These are phyloP conservation scores for Pseudoatta argentina DNA, from an alignment of 1,140 invertebrate species.

Conservation along the genomic window DNA sequence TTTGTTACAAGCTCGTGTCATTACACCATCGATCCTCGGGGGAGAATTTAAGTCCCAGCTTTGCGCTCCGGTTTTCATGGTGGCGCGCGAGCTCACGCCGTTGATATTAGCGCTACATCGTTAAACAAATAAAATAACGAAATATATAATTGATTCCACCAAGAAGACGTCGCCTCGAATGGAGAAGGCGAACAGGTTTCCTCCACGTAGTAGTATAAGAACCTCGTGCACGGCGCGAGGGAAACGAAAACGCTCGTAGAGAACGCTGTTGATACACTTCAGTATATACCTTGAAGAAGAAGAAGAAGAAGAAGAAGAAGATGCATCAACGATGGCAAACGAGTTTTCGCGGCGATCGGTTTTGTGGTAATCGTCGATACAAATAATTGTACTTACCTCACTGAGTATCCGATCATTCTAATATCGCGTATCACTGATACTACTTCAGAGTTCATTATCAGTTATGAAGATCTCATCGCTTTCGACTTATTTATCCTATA, in stretches of 20 bases:
- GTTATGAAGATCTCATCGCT: slow-evolving; percentile 22
- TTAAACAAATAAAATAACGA: slow-evolving; percentile 85
- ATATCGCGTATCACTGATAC: slow-evolving; percentile 53
- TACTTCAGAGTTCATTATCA: slow-evolving; percentile 44
- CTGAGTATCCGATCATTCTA: slow-evolving; percentile 19
- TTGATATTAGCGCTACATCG: slow-evolving; percentile 82
- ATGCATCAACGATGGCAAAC: slow-evolving; percentile 63
- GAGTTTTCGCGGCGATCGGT: slow-evolving; percentile 73
- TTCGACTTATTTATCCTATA: slow-evolving; percentile 43
- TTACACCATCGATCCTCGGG: slow-evolving; percentile 36
- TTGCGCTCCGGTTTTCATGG: slow-evolving; percentile 45
- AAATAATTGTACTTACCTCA: slow-evolving; percentile 71
- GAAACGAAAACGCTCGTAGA: slow-evolving; percentile 64
- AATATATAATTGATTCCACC: slow-evolving; percentile 86
- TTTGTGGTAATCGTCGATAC: slow-evolving; percentile 70
- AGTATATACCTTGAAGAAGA: neutral
- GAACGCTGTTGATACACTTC: slow-evolving; percentile 27
- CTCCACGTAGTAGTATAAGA: slow-evolving; percentile 80
- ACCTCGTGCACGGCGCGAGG: slow-evolving; percentile 77
- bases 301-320: slow-evolving; percentile 34
- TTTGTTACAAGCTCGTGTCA: slow-evolving; percentile 33
- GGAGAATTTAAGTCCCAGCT: neutral
- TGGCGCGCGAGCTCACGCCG: slow-evolving; percentile 63
- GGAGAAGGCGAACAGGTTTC: slow-evolving; percentile 83
- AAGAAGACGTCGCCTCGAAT: slow-evolving; percentile 77